phyloP scores from a whole-genome alignment of 2,888 invertebrate genomes.

The Dolichopus griseipennis region DNA sequence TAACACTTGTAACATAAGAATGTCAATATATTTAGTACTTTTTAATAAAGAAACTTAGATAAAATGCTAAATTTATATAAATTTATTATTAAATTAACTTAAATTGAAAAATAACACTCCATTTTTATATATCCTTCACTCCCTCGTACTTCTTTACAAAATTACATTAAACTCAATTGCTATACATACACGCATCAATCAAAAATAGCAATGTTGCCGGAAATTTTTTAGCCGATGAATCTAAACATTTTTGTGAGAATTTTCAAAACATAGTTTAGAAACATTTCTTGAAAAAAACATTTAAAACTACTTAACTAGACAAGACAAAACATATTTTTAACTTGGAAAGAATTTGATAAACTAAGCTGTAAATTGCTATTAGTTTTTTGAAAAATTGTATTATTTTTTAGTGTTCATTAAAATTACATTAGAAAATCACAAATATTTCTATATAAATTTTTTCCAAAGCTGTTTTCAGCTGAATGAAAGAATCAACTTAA shows the following conservation, averaged over 20 bases:
- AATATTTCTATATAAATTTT: no score
- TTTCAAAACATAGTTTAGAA: no score
- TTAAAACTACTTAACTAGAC: no score
- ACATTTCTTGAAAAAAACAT: no score
- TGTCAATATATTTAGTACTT: background rate
- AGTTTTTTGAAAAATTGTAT: no score
- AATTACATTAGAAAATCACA: no score
- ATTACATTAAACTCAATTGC: constrained; percentile 6
- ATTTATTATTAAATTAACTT: background rate
- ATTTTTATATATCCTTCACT: constrained; percentile 6
- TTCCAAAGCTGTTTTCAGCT: no score
- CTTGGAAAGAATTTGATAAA: no score
- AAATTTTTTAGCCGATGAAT: background rate
- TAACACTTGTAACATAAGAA: background rate
- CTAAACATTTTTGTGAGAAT: background rate
- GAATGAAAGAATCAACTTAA: no score
- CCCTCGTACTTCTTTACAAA: constrained; percentile 4
- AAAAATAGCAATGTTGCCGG: background rate
- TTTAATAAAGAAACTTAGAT: background rate
- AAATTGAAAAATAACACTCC: constrained; percentile 4
- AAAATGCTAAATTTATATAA: background rate
- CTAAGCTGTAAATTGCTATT: no score
- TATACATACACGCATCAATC: background rate
- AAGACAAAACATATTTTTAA: no score
- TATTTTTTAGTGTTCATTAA: no score